Evolutionary conservation across 2,888 invertebrate species (phyloP).

Genomic region (Miltochrista miniata): DNA sequence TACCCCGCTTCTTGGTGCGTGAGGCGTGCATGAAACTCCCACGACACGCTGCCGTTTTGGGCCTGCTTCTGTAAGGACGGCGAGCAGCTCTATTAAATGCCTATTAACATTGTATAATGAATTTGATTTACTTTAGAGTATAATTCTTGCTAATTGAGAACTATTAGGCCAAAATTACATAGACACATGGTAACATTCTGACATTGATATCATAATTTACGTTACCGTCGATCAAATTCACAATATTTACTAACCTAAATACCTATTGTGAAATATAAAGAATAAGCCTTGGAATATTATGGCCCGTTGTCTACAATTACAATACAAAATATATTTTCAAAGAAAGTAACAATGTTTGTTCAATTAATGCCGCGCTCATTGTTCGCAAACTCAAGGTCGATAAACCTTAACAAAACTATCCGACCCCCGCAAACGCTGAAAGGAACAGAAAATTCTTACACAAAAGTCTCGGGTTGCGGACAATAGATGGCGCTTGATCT

Average conservation of each 20-base stretch:
- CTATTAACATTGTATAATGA: too few relatives aligned
- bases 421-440: conserved; percentile 49
- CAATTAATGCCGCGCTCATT: conserved; percentile 24
- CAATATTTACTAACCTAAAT: background rate
- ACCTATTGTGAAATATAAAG: background rate
- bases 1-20: too few relatives aligned
- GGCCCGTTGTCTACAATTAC: background rate
- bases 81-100: too few relatives aligned
- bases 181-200: too few relatives aligned
- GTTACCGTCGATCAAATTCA: background rate
- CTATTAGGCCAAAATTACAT: too few relatives aligned
- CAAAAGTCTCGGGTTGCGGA: conserved; percentile 70
- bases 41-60: too few relatives aligned
- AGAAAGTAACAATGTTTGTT: conserved; percentile 13
- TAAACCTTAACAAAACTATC: conserved; percentile 54
- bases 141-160: too few relatives aligned
- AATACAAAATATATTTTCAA: conserved; percentile 1
- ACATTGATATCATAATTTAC: too few relatives aligned
- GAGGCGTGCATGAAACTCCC: too few relatives aligned
- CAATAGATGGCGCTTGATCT: conserved; percentile 83
- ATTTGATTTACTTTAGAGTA: too few relatives aligned
- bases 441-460: conserved; percentile 57
- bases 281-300: background rate
- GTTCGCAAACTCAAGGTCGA: conserved; percentile 31
- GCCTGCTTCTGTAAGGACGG: too few relatives aligned